Evolutionary conservation across 2,113 vertebrate genomes (phyloP).

Genomic region (Coryphaenoides rupestris): DNA sequence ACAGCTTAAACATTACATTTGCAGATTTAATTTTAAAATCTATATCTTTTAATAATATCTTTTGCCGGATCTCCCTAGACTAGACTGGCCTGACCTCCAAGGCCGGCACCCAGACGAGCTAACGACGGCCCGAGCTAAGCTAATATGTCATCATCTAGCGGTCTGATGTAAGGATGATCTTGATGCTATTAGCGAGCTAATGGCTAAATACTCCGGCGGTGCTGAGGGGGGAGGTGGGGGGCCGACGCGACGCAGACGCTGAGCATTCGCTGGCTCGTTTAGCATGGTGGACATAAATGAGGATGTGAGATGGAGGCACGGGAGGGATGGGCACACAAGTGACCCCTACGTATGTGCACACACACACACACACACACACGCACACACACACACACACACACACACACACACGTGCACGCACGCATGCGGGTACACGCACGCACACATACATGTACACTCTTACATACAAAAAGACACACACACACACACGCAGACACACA

Average conservation of each 20-base stretch:
- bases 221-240: constrained; percentile 47
- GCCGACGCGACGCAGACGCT: constrained; percentile 51
- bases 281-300: constrained; percentile 50
- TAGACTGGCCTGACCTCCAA: constrained; percentile 56
- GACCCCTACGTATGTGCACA: constrained; percentile 47
- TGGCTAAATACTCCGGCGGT: constrained; percentile 59
- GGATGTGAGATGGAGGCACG: constrained; percentile 55
- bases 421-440: constrained; percentile 15
- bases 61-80: constrained; percentile 29
- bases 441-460: constrained; percentile 30
- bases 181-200: constrained; percentile 63
- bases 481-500: constrained; percentile 39
- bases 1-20: constrained; percentile 8
- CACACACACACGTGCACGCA: background rate
- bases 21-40: constrained; percentile 32
- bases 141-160: constrained; percentile 68
- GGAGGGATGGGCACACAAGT: constrained; percentile 50
- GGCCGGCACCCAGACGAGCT: constrained; percentile 51
- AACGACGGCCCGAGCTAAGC: constrained; percentile 51
- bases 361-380: constrained; percentile 8
- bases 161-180: constrained; percentile 51
- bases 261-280: constrained; percentile 56
- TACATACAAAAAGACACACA: constrained; percentile 27
- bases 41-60: constrained; percentile 36
- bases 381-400: background rate